These are phyloP conservation scores for Melanostoma mellinum DNA, from an alignment of 2,888 invertebrate species.

Conservation along the genomic window DNA sequence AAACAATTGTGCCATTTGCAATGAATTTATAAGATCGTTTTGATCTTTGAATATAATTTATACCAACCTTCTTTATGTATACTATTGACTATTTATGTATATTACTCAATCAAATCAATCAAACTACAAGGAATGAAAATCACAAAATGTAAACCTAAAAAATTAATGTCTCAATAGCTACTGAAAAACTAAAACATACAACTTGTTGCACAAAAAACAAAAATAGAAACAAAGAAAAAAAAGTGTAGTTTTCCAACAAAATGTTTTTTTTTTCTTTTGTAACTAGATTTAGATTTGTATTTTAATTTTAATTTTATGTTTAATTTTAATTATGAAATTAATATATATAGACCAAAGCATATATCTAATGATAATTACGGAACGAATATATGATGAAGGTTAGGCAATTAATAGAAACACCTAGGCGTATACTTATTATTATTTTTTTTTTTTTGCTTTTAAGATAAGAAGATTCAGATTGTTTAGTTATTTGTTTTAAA, in stretches of 20 bases:
- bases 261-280: slow-evolving; percentile 27
- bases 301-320: slow-evolving; percentile 27
- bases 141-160: slow-evolving; percentile 20
- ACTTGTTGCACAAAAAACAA: slow-evolving; percentile 20
- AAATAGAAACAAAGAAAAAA: slow-evolving; percentile 6
- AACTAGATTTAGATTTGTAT: background rate
- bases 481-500: slow-evolving; percentile 6
- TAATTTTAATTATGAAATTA: slow-evolving; percentile 21
- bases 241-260: slow-evolving; percentile 1
- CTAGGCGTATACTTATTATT: slow-evolving; percentile 3
- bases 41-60: slow-evolving; percentile 16
- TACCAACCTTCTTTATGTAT: background rate
- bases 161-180: slow-evolving; percentile 30
- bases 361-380: slow-evolving; percentile 32
- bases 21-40: slow-evolving; percentile 47
- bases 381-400: slow-evolving; percentile 18
- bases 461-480: background rate
- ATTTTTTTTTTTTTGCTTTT: background rate
- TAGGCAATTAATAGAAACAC: background rate
- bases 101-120: slow-evolving; percentile 42
- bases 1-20: slow-evolving; percentile 51
- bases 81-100: slow-evolving; percentile 47
- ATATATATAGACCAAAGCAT: slow-evolving; percentile 57
- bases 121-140: slow-evolving; percentile 18
- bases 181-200: background rate